Evolutionary conservation across 2,113 vertebrate species (phyloP).

Genomic region (Carettochelys insculpta): DNA sequence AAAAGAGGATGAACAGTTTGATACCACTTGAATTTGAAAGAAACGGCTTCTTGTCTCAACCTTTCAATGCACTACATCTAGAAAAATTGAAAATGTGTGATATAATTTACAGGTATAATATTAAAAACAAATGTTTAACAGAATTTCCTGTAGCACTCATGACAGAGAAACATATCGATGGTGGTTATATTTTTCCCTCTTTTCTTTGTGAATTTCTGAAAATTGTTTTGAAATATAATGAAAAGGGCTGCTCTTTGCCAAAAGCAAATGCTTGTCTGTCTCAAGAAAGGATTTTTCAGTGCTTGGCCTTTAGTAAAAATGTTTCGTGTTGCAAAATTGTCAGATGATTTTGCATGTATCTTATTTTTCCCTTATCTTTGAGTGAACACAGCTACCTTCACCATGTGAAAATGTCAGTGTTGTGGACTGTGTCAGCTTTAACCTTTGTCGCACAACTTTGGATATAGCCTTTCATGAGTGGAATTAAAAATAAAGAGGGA

Average conservation of each 20-base stretch:
- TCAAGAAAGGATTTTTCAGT: constrained; percentile 11
- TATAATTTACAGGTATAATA: not conserved
- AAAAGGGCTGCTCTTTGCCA: not conserved
- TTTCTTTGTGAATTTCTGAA: not conserved
- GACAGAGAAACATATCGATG: not conserved
- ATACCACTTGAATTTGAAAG: not conserved
- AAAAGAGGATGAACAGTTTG: not conserved
- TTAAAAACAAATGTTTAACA: not conserved
- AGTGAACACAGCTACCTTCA: not conserved
- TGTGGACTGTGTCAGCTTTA: constrained; percentile 45
- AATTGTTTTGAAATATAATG: not conserved
- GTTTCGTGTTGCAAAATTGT: constrained; percentile 32
- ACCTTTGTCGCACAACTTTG: constrained; percentile 31
- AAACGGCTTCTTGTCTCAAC: not conserved
- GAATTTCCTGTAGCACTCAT: not conserved
- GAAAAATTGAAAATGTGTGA: not conserved
- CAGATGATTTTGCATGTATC: constrained; percentile 2
- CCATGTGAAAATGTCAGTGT: constrained; percentile 13
- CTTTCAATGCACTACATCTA: not conserved
- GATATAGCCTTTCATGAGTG: constrained; percentile 12
- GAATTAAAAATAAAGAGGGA: constrained; percentile 49
- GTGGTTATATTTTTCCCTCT: not conserved
- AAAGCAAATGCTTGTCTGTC: constrained; percentile 3
- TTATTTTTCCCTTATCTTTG: constrained; percentile 14
- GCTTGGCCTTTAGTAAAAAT: constrained; percentile 31